These are phyloP conservation scores for Lasioglossum zephyrum DNA, from an alignment of 2,888 invertebrate genomes.

Conservation along the genomic window DNA sequence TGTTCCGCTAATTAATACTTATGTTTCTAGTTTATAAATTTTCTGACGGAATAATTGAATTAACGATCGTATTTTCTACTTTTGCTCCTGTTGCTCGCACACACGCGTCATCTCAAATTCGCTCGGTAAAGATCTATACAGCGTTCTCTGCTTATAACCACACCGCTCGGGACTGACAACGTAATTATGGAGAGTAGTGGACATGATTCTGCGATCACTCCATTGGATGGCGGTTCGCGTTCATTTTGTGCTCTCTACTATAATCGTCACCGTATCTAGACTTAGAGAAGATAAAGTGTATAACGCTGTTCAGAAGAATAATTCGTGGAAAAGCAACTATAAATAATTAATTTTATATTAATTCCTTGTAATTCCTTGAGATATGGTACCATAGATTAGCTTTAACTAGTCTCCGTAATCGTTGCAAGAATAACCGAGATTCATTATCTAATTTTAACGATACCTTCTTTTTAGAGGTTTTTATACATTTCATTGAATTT, in stretches of 20 bases:
- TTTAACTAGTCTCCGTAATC: neutral
- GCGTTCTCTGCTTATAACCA: neutral
- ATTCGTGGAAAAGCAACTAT: neutral
- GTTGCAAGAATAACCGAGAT: neutral
- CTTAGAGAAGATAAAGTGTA: neutral
- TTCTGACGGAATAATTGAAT: neutral
- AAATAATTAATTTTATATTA: neutral
- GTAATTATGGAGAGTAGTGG: slow-evolving; percentile 7
- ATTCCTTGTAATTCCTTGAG: neutral
- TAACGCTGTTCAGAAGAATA: neutral
- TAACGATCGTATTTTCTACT: neutral
- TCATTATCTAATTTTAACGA: neutral
- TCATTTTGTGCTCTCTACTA: neutral
- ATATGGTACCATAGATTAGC: neutral
- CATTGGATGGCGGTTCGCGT: neutral
- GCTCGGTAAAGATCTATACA: neutral
- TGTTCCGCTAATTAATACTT: neutral
- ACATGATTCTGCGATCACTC: slow-evolving; percentile 4
- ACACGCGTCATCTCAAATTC: neutral
- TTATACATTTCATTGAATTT: neutral
- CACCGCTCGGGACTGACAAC: slow-evolving; percentile 3
- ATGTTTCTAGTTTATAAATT: neutral
- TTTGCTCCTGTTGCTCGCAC: neutral
- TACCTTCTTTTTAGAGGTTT: neutral
- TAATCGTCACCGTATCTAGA: neutral